Base-by-base conservation (phyloP, 2,888 invertebrate genomes). In the Lamellibrachia columna region DNA sequence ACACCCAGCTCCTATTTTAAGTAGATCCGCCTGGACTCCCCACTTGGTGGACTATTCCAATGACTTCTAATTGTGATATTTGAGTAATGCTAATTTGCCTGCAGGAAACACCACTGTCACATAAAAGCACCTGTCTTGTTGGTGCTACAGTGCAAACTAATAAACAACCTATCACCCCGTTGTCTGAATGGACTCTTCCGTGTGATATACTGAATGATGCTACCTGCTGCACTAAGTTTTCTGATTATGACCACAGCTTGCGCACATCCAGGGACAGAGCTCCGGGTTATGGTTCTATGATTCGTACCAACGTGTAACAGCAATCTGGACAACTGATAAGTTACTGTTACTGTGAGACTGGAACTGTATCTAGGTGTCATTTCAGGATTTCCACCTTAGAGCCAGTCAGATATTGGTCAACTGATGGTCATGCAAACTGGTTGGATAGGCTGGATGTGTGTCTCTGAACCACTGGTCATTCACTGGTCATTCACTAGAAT, bases 191-290 rank as follows among this genome's bases (percentile, higher is more conserved):
- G 75, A 75, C 75, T 6, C 6, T 15, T 22, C 75, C 22, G 22
- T 75, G 75, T 22, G 75, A 75, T 75, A 75, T 75, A 75, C 75
- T 75, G 75, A 75, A 75, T 75, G 75, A 75, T 75, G 75, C 75
- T 75, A 75, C 75, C 75, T 75, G 75, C 75, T 75, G 22, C n/a
- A 22, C 22, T 22, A 75, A 75, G 75, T 22, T 75, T 75, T 11
- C 75, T 75, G 75, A 75, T 75, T 75, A 75, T 22, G 75, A 75
- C 22, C 15, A 6, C 75, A 75, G 75, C 22, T 15, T 75, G 75
- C 75, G n/a, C 22, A 22, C 1, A 75, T 75, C 75, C 75, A 75
- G 75, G 75, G 75, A 75, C 75, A 22, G 75, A 40, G 75, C 75
- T 15, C 75, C 7, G 75, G 75, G 22, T 75, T 75, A 15, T 75